A percentile compares a stretch with the other conserved stretches of the same genome.
phyloP scores from a whole-genome alignment of 2,797 vertebrate species.

The Oreonectes daqikongensis region DNA sequence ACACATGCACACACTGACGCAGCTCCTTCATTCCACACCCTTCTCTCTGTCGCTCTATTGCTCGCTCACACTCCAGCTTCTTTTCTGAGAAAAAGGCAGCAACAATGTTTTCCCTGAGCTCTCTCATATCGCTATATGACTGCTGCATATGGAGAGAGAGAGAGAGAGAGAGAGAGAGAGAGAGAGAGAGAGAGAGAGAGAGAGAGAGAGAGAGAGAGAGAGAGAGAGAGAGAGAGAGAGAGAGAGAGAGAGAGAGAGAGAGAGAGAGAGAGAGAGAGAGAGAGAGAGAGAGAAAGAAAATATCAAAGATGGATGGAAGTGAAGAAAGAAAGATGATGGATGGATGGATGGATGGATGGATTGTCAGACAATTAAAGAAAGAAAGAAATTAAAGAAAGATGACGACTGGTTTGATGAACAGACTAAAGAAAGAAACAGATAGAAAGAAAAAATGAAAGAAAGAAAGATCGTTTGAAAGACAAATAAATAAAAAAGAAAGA shows the following conservation, averaged over 20 bases:
- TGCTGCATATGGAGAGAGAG: constrained; percentile 8
- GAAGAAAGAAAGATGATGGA: no score
- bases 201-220: neutral
- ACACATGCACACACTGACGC: neutral
- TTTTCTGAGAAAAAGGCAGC: constrained; percentile 14
- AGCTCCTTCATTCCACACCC: neutral
- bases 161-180: constrained; percentile 1
- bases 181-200: neutral
- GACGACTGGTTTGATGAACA: no score
- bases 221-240: constrained; percentile 7
- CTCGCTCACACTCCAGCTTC: neutral
- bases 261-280: no score
- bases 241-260: neutral
- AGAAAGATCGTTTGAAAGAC: no score
- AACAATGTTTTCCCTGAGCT: constrained; percentile 4
- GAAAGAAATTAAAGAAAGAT: no score
- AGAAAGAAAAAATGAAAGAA: no score
- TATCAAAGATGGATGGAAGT: no score
- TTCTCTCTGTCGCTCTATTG: constrained; percentile 1
- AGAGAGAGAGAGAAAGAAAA: no score
- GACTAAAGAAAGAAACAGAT: no score
- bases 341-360: no score
- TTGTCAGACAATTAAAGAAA: no score
- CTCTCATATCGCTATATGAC: constrained; percentile 18
- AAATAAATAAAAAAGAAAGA: no score